These are phyloP conservation scores for Polydrusus pterygomalis DNA, from an alignment of 2,888 invertebrate genomes.

Conservation along the genomic window DNA sequence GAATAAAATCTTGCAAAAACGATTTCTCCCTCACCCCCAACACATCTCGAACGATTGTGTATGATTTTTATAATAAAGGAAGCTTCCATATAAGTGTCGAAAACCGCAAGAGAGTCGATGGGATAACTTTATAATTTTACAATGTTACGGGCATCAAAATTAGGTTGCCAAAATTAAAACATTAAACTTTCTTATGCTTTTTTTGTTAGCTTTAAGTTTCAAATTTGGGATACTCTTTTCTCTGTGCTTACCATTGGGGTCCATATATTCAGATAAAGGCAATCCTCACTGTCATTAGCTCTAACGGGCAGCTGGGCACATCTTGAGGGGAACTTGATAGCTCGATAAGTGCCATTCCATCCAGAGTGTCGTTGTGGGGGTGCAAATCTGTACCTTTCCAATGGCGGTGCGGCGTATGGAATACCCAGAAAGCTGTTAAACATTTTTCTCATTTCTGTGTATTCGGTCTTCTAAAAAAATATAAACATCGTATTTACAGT, in stretches of 20 bases:
- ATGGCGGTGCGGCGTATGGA: conserved; percentile 87
- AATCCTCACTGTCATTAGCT: conserved; percentile 80
- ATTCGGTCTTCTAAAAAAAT: conserved; percentile 77
- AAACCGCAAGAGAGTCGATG: too few species aligned
- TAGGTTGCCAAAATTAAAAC: too few species aligned
- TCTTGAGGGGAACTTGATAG: conserved; percentile 81
- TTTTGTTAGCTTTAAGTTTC: not conserved
- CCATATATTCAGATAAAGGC: conserved; percentile 94
- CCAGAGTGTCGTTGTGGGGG: conserved; percentile 82
- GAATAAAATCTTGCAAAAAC: too few species aligned
- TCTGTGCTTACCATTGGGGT: conserved; percentile 79
- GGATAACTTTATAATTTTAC: too few species aligned
- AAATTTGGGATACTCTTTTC: not conserved
- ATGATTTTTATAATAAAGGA: too few species aligned
- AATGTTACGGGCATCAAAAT: too few species aligned
- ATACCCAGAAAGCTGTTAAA: conserved; percentile 85
- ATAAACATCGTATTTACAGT: not conserved
- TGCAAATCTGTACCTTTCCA: conserved; percentile 83
- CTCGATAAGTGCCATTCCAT: conserved; percentile 82
- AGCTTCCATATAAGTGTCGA: too few species aligned
- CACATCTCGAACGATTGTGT: too few species aligned
- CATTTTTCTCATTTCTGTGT: conserved; percentile 77
- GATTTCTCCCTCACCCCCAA: too few species aligned
- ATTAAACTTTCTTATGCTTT: too few species aligned
- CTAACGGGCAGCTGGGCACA: conserved; percentile 77